Evolutionary conservation across 2,113 vertebrate genomes (phyloP), one percentile per base, ranked within the genome.

Genomic region (Hiodon tergisus): DNA sequence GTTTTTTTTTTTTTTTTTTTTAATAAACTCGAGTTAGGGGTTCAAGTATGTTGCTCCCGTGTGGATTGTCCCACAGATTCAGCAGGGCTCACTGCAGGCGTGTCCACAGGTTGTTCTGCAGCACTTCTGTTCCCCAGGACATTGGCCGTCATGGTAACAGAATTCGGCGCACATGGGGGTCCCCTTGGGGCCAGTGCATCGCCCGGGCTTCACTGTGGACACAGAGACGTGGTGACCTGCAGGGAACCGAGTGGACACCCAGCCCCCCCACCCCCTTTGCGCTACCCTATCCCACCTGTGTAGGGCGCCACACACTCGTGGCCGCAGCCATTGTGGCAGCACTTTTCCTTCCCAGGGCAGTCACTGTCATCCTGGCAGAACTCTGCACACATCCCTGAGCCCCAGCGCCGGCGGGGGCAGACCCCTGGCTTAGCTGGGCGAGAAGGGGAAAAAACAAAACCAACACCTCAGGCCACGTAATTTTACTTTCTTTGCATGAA

Each of bases 291-390:
- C 76, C 69, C 47, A 91, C 91, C 90, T 86, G 16, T 84, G 79
- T 90, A 82, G 3, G 90, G 89, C n/a, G 60, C 17, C 0, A 76
- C 84, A 69, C 91, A 92, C 59, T 83, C 58, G 16, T 91, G 88
- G 4, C 90, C 90, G 78, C 91, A 93, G 31, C 90, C 90, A 17
- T 90, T 92, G 73, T 51, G 50, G 83, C 92, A 93, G 84, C 91
- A 92, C 79, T 91, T 91, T 51, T 90, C 79, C 13, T 82, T 14
- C 0, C 47, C 14, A 2, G 86, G 83, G 61, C 92, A 93, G 66
- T 91, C 79, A 0, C 71, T 83, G 85, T 92, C 90, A 55, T 82
- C 57, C 6, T 46, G 75, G 78, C 90, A 93, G 53, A 73, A 85
- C 51, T 92, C 88, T 0, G 81, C 86, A 81, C 91, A 93, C 74